Percentiles rank a stretch among this genome's conserved stretches.
Evolutionary conservation across 2,797 vertebrate species (phyloP).

Genomic region (Botia kubotai): DNA sequence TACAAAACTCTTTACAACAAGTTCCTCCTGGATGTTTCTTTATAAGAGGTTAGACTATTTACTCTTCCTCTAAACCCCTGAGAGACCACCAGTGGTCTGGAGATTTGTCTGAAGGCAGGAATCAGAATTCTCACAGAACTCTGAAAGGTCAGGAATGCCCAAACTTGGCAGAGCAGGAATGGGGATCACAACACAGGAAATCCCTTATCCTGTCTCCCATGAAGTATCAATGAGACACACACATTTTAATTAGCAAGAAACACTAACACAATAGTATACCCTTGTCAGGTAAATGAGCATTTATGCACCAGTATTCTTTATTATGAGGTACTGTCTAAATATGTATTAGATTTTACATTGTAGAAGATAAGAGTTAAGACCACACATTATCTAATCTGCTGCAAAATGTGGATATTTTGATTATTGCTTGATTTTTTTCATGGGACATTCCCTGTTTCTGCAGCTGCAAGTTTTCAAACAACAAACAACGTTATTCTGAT

Average conservation of each 20-base stretch:
- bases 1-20: neutral
- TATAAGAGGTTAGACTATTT: slow-evolving; percentile 10
- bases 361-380: neutral
- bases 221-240: slow-evolving; percentile 35
- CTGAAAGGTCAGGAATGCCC: slow-evolving; percentile 54
- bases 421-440: slow-evolving; percentile 3
- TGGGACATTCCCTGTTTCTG: slow-evolving; percentile 50
- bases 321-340: neutral
- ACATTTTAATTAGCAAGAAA: slow-evolving; percentile 9
- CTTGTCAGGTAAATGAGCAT: neutral
- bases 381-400: neutral
- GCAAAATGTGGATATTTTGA: neutral
- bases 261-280: neutral
- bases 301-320: neutral
- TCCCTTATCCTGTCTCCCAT: slow-evolving; percentile 59
- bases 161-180: slow-evolving; percentile 51
- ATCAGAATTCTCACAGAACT: slow-evolving; percentile 36
- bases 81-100: slow-evolving; percentile 21
- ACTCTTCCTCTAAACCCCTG: slow-evolving; percentile 24
- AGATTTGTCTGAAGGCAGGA: slow-evolving; percentile 23
- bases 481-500: slow-evolving; percentile 55
- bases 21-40: neutral
- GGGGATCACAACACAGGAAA: slow-evolving; percentile 63
- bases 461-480: slow-evolving; percentile 60
- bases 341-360: neutral